Percentiles rank a stretch among this genome's conserved stretches.
These are phyloP conservation scores for Ceratina japonica DNA, from an alignment of 1,140 invertebrate species.

Conservation along the genomic window DNA sequence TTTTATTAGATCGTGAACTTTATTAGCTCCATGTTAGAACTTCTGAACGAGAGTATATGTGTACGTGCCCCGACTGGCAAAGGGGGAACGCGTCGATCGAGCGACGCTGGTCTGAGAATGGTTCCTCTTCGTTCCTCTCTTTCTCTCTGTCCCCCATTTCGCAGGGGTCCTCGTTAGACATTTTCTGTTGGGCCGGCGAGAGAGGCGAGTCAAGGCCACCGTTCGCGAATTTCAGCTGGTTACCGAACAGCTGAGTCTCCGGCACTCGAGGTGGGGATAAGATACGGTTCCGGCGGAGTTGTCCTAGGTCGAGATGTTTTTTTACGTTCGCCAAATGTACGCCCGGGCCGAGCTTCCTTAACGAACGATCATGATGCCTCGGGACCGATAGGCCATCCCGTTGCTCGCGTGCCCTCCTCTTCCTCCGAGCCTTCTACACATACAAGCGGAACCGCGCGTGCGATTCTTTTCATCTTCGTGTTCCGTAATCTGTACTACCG, in stretches of 20 bases:
- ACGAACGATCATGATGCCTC: not conserved
- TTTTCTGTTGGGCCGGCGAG: conserved; percentile 40
- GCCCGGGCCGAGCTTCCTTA: conserved; percentile 15
- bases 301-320: conserved; percentile 63
- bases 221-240: conserved; percentile 60
- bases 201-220: conserved; percentile 56
- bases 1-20: no score
- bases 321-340: conserved; percentile 57
- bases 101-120: not conserved
- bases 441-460: no score
- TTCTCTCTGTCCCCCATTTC: not conserved
- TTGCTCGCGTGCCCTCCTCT: not conserved
- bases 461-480: no score
- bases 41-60: no score
- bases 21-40: no score
- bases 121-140: not conserved
- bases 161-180: conserved; percentile 44
- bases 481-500: no score
- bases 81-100: not conserved
- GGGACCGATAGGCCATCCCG: not conserved
- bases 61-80: not conserved
- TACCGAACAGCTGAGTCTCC: conserved; percentile 31
- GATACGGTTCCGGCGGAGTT: conserved; percentile 51
- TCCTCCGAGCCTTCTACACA: no score
- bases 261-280: conserved; percentile 43